Percentiles rank a stretch among this genome's conserved stretches.
These are phyloP conservation scores for Choristoneura fumiferana DNA, from an alignment of 1,140 invertebrate species.

Conservation along the genomic window DNA sequence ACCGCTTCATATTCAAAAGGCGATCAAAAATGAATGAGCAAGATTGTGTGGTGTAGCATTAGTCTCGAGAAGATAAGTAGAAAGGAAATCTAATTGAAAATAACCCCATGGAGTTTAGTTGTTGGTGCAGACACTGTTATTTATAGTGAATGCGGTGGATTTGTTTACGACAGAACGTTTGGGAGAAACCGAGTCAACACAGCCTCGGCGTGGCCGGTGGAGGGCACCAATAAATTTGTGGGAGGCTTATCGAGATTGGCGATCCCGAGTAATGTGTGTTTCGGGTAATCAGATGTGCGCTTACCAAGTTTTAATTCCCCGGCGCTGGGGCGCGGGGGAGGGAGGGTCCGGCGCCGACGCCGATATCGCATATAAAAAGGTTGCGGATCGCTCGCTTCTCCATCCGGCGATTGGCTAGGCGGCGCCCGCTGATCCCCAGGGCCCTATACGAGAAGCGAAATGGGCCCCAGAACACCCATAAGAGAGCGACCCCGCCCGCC, in stretches of 20 bases:
- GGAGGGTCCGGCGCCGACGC: constrained; percentile 57
- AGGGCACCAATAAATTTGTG: constrained; percentile 48
- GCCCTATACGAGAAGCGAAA: constrained; percentile 78
- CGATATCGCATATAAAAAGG: constrained; percentile 74
- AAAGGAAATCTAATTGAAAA: not conserved
- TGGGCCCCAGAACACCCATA: constrained; percentile 79
- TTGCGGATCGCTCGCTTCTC: constrained; percentile 73
- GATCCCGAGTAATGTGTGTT: constrained; percentile 56
- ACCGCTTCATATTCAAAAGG: constrained; percentile 31
- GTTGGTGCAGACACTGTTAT: not conserved
- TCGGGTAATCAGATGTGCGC: constrained; percentile 63
- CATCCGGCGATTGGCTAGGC: constrained; percentile 77
- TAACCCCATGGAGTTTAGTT: not conserved
- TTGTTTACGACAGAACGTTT: not conserved
- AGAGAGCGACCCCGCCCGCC: constrained; percentile 78
- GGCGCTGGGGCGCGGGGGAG: constrained; percentile 33
- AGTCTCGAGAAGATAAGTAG: not conserved
- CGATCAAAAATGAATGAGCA: constrained; percentile 15
- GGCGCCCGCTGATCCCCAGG: constrained; percentile 72
- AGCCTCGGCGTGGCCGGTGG: constrained; percentile 27
- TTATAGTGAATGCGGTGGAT: not conserved
- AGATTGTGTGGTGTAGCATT: not conserved
- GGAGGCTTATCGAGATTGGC: constrained; percentile 54
- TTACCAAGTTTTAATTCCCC: constrained; percentile 65
- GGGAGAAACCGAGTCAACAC: not conserved